These are phyloP conservation scores for Aplysia californica DNA, from an alignment of 1,140 invertebrate genomes.

Conservation along the genomic window DNA sequence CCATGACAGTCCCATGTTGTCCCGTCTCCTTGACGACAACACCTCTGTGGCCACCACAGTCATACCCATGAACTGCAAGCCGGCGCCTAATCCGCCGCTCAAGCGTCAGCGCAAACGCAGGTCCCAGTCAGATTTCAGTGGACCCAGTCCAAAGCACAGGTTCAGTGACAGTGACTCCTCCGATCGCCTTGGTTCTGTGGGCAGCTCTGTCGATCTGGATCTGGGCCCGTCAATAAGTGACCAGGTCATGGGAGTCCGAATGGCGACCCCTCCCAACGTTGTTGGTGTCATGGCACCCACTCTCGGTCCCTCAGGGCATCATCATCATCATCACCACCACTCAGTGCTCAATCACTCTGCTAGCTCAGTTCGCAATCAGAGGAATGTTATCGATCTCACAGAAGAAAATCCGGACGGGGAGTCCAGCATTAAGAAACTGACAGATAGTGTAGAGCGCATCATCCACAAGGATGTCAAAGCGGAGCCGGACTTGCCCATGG, in stretches of 20 bases:
- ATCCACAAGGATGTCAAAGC: constrained; percentile 48
- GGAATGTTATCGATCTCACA: constrained; percentile 52
- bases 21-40: constrained; percentile 66
- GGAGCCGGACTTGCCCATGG: constrained; percentile 29
- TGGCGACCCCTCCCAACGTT: not conserved
- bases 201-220: constrained; percentile 21
- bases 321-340: constrained; percentile 22
- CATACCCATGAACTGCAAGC: constrained; percentile 30
- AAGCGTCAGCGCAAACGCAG: constrained; percentile 46
- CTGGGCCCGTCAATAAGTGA: too few relatives aligned
- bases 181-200: constrained; percentile 34
- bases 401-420: constrained; percentile 42
- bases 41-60: constrained; percentile 52
- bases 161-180: constrained; percentile 43
- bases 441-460: constrained; percentile 51
- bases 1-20: constrained; percentile 64
- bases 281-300: constrained; percentile 13
- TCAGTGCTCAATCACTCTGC: constrained; percentile 21
- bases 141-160: constrained; percentile 66
- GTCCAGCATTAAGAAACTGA: constrained; percentile 58
- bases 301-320: constrained; percentile 19
- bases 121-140: constrained; percentile 36
- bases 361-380: constrained; percentile 21
- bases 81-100: constrained; percentile 41
- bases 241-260: constrained; percentile 12